Evolutionary conservation across 2,113 vertebrate species (phyloP), one percentile per base, ranked within the genome.

Genomic region (Tragelaphus imberbis): DNA sequence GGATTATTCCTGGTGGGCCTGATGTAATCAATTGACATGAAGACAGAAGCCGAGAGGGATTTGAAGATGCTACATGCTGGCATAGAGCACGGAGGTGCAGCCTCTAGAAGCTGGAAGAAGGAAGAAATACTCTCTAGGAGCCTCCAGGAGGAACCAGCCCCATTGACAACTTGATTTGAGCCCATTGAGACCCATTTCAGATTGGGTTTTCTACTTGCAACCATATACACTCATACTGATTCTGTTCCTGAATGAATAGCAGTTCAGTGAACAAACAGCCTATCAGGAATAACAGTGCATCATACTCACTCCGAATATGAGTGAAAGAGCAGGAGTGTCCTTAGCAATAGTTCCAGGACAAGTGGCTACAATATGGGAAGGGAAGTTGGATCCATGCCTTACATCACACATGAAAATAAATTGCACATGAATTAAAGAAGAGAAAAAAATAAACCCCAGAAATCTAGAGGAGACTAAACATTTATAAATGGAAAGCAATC

Each of bases 71-170:
- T 0, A 0, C 17, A 2, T 7, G n/a, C n/a, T 49, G 40, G 15
- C 28, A 30, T 36, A 51, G 71, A 40, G 49, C 47, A 16, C 0
- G 0, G 58, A 71, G 75, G 28, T 11, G 11, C 49, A 49, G 36
- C n/a, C 44, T 82, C 33, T 15, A 25, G 84, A 9, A 51, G 13
- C 49, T 25, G 25, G 44, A 36, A 49, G 36, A 55, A 15, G 49
- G 12, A 15, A 87, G 79, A 68, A 27, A 19, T 4, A 84, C 8
- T 53, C 7, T 36, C 27, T 10, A 12, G 79, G n/a, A 36, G 19
- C 88, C 68, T 63, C 44, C 53, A 68, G 79, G 71, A 65, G 49
- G 56, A 96, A n/a, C 68, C 58, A 40, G 65, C 79, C 68, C 11
- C 8, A 12, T 3, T 12, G 51, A 30, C 21, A 36, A n/a, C n/a